phyloP scores from a whole-genome alignment of 2,888 invertebrate species.

The Rutpela maculata region DNA sequence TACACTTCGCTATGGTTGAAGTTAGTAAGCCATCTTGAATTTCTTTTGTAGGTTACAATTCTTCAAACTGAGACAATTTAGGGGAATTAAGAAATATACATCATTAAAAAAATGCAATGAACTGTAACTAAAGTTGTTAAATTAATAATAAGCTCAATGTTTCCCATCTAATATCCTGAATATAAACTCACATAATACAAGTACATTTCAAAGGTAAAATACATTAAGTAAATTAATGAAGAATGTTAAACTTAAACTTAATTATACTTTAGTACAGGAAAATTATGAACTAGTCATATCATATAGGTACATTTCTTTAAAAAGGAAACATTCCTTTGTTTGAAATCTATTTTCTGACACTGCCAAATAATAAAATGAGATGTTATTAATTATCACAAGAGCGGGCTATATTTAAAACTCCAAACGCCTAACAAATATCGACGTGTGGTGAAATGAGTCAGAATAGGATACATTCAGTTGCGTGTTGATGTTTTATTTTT shows the following conservation, averaged over 20 bases:
- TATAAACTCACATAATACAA: no score
- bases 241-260: neutral
- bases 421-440: conserved; percentile 8
- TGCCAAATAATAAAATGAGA: neutral
- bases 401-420: conserved; percentile 12
- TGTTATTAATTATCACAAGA: conserved; percentile 12
- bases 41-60: no score
- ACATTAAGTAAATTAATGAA: neutral
- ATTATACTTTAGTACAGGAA: neutral
- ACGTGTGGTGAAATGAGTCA: conserved; percentile 19
- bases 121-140: no score
- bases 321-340: neutral
- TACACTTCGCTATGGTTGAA: no score
- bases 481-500: conserved; percentile 24
- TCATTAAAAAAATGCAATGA: no score
- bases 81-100: no score
- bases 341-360: neutral
- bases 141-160: no score
- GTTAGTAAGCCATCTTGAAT: no score
- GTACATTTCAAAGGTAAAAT: neutral
- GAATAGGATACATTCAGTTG: conserved; percentile 1
- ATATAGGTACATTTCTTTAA: neutral
- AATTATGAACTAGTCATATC: neutral
- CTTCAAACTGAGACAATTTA: no score
- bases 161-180: no score